A percentile compares a stretch with the other conserved stretches of the same genome.
Evolutionary conservation across 2,797 vertebrate species (phyloP).

Genomic region (Acrocephalus scirpaceus): DNA sequence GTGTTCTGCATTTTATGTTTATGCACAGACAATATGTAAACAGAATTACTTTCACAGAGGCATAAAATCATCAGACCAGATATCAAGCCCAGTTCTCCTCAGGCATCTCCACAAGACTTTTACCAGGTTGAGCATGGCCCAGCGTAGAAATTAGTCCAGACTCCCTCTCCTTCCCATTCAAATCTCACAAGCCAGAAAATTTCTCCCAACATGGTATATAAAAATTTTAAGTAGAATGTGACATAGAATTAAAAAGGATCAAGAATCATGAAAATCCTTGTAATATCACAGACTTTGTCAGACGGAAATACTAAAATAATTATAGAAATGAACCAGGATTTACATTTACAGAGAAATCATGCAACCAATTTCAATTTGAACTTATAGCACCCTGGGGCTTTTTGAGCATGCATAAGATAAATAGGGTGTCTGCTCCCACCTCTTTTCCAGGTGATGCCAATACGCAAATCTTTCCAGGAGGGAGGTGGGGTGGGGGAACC

Average conservation of each 20-base stretch:
- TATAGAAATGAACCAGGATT: not conserved
- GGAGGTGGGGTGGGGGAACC: fast-evolving
- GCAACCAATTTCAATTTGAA: not conserved
- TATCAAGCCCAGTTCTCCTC: not conserved
- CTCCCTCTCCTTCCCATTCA: not conserved
- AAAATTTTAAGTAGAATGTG: not conserved
- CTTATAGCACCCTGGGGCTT: not conserved
- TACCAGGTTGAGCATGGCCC: not conserved
- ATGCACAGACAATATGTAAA: not conserved
- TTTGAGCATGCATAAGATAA: not conserved
- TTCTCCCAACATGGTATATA: not conserved
- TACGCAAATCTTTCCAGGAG: not conserved
- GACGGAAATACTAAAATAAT: not conserved
- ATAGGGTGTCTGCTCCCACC: fast-evolving
- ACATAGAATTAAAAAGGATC: not conserved
- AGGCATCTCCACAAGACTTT: not conserved
- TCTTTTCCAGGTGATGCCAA: not conserved
- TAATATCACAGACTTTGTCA: not conserved
- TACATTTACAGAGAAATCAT: not conserved
- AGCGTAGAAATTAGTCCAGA: not conserved
- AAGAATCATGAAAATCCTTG: not conserved
- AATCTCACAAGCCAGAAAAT: not conserved
- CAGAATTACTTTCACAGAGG: not conserved
- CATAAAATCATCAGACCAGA: not conserved
- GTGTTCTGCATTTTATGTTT: not conserved